phyloP scores from a whole-genome alignment of 2,888 invertebrate genomes.

The Nomada ruficornis region DNA sequence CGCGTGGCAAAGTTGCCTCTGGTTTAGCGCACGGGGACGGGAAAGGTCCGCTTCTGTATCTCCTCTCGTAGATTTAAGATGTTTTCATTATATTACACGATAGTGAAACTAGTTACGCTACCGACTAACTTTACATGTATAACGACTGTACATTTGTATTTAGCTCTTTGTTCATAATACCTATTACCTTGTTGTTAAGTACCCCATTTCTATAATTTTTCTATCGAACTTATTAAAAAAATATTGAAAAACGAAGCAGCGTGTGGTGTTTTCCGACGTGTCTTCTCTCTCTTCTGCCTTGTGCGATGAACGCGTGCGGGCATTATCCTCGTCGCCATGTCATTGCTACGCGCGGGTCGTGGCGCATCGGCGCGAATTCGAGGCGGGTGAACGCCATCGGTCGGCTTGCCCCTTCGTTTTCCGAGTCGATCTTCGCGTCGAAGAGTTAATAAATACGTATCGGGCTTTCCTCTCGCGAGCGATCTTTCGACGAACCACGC shows the following conservation, averaged over 20 bases:
- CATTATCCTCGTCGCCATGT: not conserved
- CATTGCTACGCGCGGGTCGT: not conserved
- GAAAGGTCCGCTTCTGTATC: not conserved
- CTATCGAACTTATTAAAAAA: conserved; percentile 84
- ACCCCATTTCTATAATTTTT: conserved; percentile 84
- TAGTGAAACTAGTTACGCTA: conserved; percentile 80
- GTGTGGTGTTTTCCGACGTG: conserved; percentile 50
- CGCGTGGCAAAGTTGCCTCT: conserved; percentile 2
- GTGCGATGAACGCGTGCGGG: not conserved
- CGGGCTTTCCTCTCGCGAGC: conserved; percentile 28
- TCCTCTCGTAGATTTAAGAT: conserved; percentile 79
- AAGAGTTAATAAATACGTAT: not conserved
- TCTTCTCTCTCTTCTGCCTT: too few relatives aligned
- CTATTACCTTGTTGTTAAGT: conserved; percentile 84
- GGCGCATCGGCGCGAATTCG: too few relatives aligned
- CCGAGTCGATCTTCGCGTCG: not conserved
- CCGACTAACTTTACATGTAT: conserved; percentile 82
- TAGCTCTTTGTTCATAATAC: conserved; percentile 84
- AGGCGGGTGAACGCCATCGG: not conserved
- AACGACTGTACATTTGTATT: conserved; percentile 84
- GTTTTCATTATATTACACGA: conserved; percentile 76
- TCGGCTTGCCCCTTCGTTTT: not conserved
- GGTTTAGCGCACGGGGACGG: conserved; percentile 21
- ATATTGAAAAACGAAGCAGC: conserved; percentile 81
- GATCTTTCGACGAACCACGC: conserved; percentile 57